phyloP scores from a whole-genome alignment of 2,888 invertebrate genomes.

The Limnephilus marmoratus region DNA sequence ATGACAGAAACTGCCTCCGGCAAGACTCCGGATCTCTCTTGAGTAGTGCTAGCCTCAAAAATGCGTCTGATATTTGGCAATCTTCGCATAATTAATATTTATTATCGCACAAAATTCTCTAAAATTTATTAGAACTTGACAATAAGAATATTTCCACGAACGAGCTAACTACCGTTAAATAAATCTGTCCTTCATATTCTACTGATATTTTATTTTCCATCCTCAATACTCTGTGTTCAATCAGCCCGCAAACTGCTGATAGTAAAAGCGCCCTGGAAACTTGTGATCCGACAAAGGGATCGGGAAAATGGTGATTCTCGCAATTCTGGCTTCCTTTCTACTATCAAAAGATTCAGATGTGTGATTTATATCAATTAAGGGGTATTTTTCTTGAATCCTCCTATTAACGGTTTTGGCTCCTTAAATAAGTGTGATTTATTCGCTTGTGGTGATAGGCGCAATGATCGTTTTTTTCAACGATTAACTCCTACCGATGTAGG shows the following conservation, averaged over 20 bases:
- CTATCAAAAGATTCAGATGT: constrained; percentile 30
- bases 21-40: no score
- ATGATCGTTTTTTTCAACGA: background rate
- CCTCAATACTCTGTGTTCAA: background rate
- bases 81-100: background rate
- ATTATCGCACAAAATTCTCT: background rate
- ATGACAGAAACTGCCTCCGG: background rate
- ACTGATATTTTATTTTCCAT: background rate
- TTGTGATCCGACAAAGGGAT: background rate
- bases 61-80: background rate
- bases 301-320: constrained; percentile 4
- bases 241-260: background rate
- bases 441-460: background rate
- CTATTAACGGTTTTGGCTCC: background rate
- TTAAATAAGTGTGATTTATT: constrained; percentile 40
- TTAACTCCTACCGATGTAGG: no score
- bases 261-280: background rate
- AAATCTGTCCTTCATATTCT: background rate
- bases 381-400: constrained; percentile 15
- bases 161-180: background rate
- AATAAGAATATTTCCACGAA: background rate
- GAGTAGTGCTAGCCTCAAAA: no score
- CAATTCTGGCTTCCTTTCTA: background rate
- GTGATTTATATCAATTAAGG: constrained; percentile 32
- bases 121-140: background rate